A percentile compares a stretch with the other conserved stretches of the same genome.
phyloP scores from a whole-genome alignment of 2,113 vertebrate species.

The Cebus imitator region DNA sequence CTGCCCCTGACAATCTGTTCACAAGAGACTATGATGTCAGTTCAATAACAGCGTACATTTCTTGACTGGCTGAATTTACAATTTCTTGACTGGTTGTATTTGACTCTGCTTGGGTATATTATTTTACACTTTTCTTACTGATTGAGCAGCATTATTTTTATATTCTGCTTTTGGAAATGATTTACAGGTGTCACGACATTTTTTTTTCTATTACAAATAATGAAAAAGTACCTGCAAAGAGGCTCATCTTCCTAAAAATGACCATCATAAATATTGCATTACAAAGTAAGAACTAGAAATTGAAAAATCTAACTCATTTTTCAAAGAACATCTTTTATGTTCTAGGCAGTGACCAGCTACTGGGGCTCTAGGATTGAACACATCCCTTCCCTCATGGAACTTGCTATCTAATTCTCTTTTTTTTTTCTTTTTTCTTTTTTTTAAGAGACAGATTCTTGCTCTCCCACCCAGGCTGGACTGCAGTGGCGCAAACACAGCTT shows the following conservation, averaged over 20 bases:
- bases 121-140: background rate
- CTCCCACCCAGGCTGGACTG: no score
- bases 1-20: background rate
- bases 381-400: background rate
- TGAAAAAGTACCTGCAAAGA: slow-evolving; percentile 1
- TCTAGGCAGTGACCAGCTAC: background rate
- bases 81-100: background rate
- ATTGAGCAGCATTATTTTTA: background rate
- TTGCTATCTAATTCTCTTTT: background rate
- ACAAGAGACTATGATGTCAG: background rate
- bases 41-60: background rate
- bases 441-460: no score
- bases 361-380: background rate
- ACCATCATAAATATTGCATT: background rate
- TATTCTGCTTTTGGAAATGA: slow-evolving; percentile 1
- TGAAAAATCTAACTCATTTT: background rate
- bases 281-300: background rate
- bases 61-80: background rate
- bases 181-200: background rate
- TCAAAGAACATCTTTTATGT: background rate
- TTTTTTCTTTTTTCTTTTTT: no score
- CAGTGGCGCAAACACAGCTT: no score
- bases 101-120: background rate
- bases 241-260: background rate
- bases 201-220: slow-evolving; percentile 30